A percentile compares a stretch with the other conserved stretches of the same genome.
These are phyloP conservation scores for Athalia circularis DNA, from an alignment of 2,888 invertebrate species.

Conservation along the genomic window DNA sequence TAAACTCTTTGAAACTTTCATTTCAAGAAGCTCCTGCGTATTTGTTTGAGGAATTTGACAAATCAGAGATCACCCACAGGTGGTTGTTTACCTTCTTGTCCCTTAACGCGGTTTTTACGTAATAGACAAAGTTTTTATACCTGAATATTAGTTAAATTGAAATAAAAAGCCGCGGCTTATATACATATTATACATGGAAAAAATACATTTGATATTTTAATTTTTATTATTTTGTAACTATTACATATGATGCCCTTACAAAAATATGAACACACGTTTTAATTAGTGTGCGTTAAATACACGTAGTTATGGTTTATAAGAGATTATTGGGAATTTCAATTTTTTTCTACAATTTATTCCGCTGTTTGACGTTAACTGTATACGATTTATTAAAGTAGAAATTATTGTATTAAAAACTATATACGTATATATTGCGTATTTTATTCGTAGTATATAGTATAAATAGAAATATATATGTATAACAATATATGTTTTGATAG, in stretches of 20 bases:
- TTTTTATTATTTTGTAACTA: slow-evolving; percentile 22
- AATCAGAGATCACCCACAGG: too few relatives aligned
- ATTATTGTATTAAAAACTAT: background rate
- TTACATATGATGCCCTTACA: slow-evolving; percentile 40
- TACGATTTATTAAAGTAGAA: slow-evolving; percentile 22
- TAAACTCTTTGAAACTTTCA: too few relatives aligned
- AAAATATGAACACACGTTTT: slow-evolving; percentile 32
- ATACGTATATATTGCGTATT: background rate
- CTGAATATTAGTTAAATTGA: too few relatives aligned
- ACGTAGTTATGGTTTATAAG: slow-evolving; percentile 15
- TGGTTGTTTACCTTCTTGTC: too few relatives aligned
- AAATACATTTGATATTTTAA: background rate
- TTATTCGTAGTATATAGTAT: background rate
- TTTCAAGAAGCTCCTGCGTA: too few relatives aligned
- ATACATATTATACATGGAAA: too few relatives aligned
- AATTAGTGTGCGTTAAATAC: slow-evolving; percentile 34
- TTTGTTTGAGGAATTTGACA: too few relatives aligned
- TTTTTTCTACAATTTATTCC: slow-evolving; percentile 16
- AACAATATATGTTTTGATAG: slow-evolving; percentile 3
- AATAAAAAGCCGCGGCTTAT: too few relatives aligned
- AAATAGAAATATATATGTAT: background rate
- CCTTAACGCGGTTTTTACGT: too few relatives aligned
- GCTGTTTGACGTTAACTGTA: background rate
- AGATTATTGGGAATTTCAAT: slow-evolving; percentile 22
- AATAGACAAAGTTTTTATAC: too few relatives aligned